Conservation (phyloP, 2,113 vertebrate genomes). For the Leucopsar rothschildi region DNA sequence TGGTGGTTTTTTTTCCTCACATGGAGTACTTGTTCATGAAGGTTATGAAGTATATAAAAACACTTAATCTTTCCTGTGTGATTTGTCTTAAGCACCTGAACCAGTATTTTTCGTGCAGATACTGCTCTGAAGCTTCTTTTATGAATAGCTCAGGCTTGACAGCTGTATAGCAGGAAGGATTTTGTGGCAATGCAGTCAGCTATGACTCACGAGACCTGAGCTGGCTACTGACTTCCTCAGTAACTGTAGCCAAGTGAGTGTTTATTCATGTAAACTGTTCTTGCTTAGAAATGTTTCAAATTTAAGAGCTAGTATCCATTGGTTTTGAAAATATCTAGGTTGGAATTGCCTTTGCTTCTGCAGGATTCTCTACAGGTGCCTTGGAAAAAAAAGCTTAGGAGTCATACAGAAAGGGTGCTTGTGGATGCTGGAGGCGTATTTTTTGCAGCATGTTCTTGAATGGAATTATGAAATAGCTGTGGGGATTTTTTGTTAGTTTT, state of each 20-base stretch:
- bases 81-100: neutral
- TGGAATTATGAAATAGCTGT: neutral
- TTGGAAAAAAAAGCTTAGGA: neutral
- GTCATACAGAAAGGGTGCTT: neutral
- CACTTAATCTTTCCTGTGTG: neutral
- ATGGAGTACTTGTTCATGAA: neutral
- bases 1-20: fast-evolving
- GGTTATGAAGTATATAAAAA: neutral
- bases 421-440: neutral
- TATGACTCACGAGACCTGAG: constrained; percentile 29
- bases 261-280: neutral
- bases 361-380: neutral
- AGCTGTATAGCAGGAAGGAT: constrained; percentile 12
- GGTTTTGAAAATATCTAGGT: neutral
- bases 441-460: neutral
- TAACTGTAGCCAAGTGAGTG: constrained; percentile 23
- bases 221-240: neutral
- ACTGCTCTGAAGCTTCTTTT: neutral
- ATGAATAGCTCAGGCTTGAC: neutral
- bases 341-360: neutral
- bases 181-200: neutral
- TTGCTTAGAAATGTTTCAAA: neutral
- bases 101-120: neutral
- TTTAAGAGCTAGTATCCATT: neutral
- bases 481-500: neutral